Percentiles rank a stretch among this genome's conserved stretches.
phyloP scores from a whole-genome alignment of 2,113 vertebrate genomes.

The Saimiri boliviensis region DNA sequence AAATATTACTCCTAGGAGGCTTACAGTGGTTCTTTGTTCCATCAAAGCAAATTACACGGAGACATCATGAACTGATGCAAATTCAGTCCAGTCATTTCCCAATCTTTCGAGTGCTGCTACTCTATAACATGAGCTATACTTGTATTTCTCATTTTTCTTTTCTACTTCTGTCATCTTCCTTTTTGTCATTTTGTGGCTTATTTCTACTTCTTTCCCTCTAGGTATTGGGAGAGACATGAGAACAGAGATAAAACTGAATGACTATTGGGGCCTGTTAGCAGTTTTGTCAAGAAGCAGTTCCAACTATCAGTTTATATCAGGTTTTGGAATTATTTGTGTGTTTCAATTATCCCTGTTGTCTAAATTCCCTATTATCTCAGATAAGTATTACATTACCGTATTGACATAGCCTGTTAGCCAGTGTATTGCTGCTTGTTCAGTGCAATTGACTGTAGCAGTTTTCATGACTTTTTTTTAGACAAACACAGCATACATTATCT shows the following conservation, averaged over 20 bases:
- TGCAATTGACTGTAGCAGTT: slow-evolving; percentile 17
- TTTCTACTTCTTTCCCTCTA: neutral
- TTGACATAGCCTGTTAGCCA: neutral
- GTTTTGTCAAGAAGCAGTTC: neutral
- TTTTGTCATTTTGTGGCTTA: neutral
- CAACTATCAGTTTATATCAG: neutral
- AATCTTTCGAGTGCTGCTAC: neutral
- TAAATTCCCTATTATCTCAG: neutral
- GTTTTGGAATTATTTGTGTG: slow-evolving; percentile 46
- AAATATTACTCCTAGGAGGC: slow-evolving; percentile 38
- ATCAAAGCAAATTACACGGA: slow-evolving; percentile 38
- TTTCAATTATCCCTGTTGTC: slow-evolving; percentile 9
- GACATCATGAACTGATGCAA: slow-evolving; percentile 29
- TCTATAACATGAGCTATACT: neutral
- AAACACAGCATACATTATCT: slow-evolving; percentile 33
- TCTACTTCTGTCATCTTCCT: neutral
- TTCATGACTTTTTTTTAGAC: neutral
- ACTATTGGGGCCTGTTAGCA: neutral
- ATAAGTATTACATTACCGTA: neutral
- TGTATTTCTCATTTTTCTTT: neutral
- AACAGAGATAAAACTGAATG: neutral
- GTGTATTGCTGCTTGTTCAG: neutral
- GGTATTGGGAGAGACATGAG: neutral
- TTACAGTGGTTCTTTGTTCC: slow-evolving; percentile 49
- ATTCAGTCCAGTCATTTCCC: neutral